Evolutionary conservation across 2,113 vertebrate genomes (phyloP), one percentile per base, ranked within the genome.

Genomic region (Chamaea fasciata): DNA sequence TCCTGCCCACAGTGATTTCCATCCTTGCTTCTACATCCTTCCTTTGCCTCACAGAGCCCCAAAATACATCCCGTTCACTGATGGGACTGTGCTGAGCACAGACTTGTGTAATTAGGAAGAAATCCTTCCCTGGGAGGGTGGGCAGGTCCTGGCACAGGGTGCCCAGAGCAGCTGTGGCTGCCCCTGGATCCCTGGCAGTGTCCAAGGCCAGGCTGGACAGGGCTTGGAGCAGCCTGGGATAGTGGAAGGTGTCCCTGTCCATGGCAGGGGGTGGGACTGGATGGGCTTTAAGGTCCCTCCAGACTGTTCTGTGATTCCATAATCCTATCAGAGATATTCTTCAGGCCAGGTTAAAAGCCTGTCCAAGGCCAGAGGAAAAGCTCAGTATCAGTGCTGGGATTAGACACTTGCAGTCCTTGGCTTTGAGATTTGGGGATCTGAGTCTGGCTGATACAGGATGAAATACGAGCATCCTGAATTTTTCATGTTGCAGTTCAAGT

Each of bases 401-500:
- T 5, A 56, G 71, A 63, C 39, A 28, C 44, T 55, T 75, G 64
- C 60, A 53, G 9, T 31, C 70, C 63, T 41, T 44, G 71, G 78
- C 91, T 95, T 85, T 78, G 70, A 79, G 96, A 84, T 83, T 7
- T 88, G 88, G 53, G 85, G 71, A 75, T 85, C 79, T 86, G 87
- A 80, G 90, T 11, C 30, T 18, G 85, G 60, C 88, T 90, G 85
- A 26, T 64, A 24, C n/a, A 33, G 95, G 57, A 64, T 94, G 94
- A 96, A 93, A 90, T 96, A 94, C 6, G 93, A 96, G 90, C 76
- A 30, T 59, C 50, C 59, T 97, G 90, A 96, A 96, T 95, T 90
- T 96, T 97, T 97, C 55, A 97, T 96, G 88, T 57, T 83, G 93
- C 93, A 81, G 90, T 95, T 96, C 93, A 96, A 96, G 90, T 95